Base-by-base conservation (phyloP, 2,888 invertebrate species). In the Muscina levida region DNA sequence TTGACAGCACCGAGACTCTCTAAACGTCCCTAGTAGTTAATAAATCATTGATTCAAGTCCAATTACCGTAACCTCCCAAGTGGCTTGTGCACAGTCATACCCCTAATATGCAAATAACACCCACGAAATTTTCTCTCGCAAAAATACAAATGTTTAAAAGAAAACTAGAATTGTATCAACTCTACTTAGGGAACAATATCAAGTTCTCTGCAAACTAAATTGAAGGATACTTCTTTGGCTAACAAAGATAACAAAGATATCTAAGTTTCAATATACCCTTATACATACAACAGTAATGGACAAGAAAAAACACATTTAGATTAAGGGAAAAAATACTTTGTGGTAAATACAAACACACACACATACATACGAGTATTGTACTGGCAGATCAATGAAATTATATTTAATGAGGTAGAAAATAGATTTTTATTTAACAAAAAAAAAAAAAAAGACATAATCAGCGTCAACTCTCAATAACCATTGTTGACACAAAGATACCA, bases 151-250 rank as follows among this genome's bases (percentile, higher is more conserved):
- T 31, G 31, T 3, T 31, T 31, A 31, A 31, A 8, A 5, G 31
- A 31, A 31, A 15, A 59, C 37, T 59, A 39, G 31, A 19, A 19
- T 57, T 37, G 31, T 37, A 37, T 2, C 5, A n/a, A 48, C 57
- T n/a, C 39, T 31, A 59, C 31, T 39, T 59, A 31, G 39, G 39
- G 10, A 59, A 59, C 8, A 59, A 39, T 59, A 39, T 39, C 39
- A 59, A 59, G 59, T 59, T 39, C 59, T 39, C 39, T n/a, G 39
- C 24, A 59, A 59, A 39, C 39, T 17, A 15, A 13, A 59, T 59
- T 39, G 17, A 59, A 59, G 59, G 39, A n/a, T n/a, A 13, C 39
- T 57, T 31, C 22, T 59, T 59, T 59, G 37, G 31, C 19, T 19
- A 37, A 31, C 8, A 31, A 31, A 31, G 31, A 31, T 8, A 31